Base-by-base conservation (phyloP, 2,113 vertebrate species). In the Perca fluviatilis region DNA sequence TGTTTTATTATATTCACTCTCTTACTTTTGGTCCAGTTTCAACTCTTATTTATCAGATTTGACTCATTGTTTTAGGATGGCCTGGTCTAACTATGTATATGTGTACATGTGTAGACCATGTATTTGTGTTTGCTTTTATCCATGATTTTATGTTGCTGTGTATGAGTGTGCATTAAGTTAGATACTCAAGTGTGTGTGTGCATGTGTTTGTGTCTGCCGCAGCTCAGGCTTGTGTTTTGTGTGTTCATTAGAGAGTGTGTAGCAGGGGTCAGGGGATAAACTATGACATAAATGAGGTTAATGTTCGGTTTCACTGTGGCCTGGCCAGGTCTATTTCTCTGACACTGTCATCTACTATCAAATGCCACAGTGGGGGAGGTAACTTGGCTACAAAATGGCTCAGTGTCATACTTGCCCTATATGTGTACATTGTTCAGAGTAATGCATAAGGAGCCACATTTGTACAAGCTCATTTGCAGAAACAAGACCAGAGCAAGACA, bases 281-380 rank as follows among this genome's bases (percentile, higher is more conserved):
- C 82, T 74, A 54, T 36, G 77, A 77, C 82, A 78, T 90, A 87
- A 91, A 89, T 86, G 81, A 90, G 91, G 88, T 91, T 89, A 89
- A 92, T 89, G 82, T 84, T 74, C 75, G 79, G 87, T 85, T 87
- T 84, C 84, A 71, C 77, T 43, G 74, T 78, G 72, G 87, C 49
- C 79, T 10, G 82, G 74, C 40, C 74, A 50, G 76, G 74, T 72
- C 85, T 68, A 69, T 53, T 49, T 75, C 77, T 71, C 85, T 83
- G 71, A 79, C 62, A 74, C 69, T 66, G 63, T 79, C 79, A 65
- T 71, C 57, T 57, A 23, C 69, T 66, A 63, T 84, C 64, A 71
- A 14, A 77, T 76, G 73, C 73, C 53, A 74, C 73, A 51, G 36
- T 23, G 19, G 63, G 71, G 67, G 61, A 62, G 23, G 21, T 30